Evolutionary conservation across 2,888 invertebrate genomes (phyloP).

Genomic region (Imbricaverruca yamaguchii): DNA sequence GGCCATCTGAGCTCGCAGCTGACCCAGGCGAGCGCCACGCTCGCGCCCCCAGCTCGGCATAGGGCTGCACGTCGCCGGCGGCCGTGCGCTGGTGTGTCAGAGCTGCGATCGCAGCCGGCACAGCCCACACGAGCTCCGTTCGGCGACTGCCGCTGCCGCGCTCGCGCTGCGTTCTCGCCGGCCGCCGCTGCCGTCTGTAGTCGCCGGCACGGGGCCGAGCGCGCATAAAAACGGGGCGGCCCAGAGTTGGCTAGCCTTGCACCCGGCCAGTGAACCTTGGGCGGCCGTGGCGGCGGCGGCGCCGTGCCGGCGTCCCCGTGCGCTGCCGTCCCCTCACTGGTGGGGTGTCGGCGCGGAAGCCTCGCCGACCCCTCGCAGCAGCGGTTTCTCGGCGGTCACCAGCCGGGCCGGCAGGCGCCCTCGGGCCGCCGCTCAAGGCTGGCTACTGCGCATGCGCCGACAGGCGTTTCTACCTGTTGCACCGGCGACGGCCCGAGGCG

Average conservation of each 20-base stretch:
- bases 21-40: background rate
- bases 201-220: background rate
- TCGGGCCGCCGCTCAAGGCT: conserved; percentile 3
- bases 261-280: conserved; percentile 6
- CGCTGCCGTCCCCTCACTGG: background rate
- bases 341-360: no score
- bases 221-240: background rate
- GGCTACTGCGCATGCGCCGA: background rate
- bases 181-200: background rate
- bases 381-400: background rate
- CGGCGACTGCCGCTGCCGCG: background rate
- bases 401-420: background rate
- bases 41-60: conserved; percentile 9
- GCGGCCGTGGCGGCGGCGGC: background rate
- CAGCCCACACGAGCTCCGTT: conserved; percentile 1
- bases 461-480: conserved; percentile 9
- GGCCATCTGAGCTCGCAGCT: conserved; percentile 8
- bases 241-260: background rate
- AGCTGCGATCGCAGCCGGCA: background rate
- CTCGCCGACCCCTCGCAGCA: no score
- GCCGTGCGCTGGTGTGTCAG: conserved; percentile 9
- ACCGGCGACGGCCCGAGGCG: background rate
- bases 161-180: background rate
- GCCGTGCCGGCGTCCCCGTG: background rate
- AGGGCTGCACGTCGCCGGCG: background rate